phyloP scores from a whole-genome alignment of 1,140 invertebrate species.

The Doryteuthis pealeii region DNA sequence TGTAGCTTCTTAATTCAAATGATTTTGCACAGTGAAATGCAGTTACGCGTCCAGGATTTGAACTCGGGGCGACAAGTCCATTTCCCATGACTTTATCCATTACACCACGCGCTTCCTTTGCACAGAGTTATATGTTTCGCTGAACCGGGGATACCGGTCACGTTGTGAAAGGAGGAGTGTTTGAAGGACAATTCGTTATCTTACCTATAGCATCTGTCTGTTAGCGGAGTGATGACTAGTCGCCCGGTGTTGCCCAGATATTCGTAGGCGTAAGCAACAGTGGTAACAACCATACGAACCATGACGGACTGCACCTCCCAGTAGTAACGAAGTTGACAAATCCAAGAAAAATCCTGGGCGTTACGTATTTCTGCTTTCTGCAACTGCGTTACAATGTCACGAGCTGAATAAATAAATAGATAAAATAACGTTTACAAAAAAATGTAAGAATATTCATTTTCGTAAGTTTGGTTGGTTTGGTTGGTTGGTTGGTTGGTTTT shows the following conservation, averaged over 20 bases:
- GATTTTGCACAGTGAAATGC: too few species aligned
- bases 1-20: too few species aligned
- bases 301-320: conserved; percentile 35
- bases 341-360: conserved; percentile 58
- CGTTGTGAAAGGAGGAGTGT: too few species aligned
- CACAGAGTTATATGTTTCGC: too few species aligned
- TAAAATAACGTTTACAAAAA: conserved; percentile 1
- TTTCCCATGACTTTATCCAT: too few species aligned
- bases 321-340: conserved; percentile 59
- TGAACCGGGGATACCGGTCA: too few species aligned
- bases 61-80: too few species aligned
- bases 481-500: too few species aligned
- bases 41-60: too few species aligned
- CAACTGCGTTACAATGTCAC: conserved; percentile 72
- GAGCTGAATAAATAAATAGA: conserved; percentile 63
- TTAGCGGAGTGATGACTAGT: conserved; percentile 59
- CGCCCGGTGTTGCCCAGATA: conserved; percentile 58
- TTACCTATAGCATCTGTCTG: conserved; percentile 59
- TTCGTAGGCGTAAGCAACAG: conserved; percentile 57
- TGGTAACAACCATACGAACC: conserved; percentile 59
- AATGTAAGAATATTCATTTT: neutral
- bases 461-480: too few species aligned
- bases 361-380: conserved; percentile 34
- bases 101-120: too few species aligned
- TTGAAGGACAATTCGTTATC: neutral